Evolutionary conservation across 53 echinoderm and acorn worm species (phyloP).

Genomic region (Temnopleurus reevesii): DNA sequence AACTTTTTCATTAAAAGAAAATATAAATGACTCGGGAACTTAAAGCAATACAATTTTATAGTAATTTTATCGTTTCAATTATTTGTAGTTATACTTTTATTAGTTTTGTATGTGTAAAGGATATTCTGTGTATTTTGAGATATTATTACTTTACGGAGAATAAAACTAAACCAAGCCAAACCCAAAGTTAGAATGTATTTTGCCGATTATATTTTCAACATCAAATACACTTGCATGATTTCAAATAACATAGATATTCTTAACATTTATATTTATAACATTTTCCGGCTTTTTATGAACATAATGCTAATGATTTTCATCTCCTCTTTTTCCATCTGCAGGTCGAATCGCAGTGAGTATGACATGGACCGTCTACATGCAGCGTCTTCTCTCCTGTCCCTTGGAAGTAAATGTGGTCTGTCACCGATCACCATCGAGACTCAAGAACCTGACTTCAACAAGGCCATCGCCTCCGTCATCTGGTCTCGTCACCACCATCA

Average conservation of each 20-base stretch:
- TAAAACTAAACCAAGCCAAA: no score
- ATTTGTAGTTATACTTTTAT: no score
- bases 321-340: neutral
- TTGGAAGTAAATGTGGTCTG: neutral
- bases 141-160: no score
- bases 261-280: no score
- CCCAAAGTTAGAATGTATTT: no score
- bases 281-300: neutral
- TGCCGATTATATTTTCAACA: no score
- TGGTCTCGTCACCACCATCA: slow-evolving; percentile 28
- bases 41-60: no score
- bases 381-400: slow-evolving; percentile 37
- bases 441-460: slow-evolving; percentile 37
- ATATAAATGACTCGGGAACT: no score
- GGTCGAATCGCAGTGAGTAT: neutral
- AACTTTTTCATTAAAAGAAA: no score
- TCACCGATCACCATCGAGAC: slow-evolving; percentile 48
- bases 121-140: no score
- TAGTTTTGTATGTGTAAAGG: no score
- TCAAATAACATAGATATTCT: neutral
- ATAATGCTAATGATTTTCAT: neutral
- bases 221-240: neutral
- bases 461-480: slow-evolving; percentile 43
- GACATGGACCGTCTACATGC: slow-evolving; percentile 46
- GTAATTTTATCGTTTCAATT: no score